Base-by-base conservation (phyloP, 2,888 invertebrate species). In the Trichacis sp. region DNA sequence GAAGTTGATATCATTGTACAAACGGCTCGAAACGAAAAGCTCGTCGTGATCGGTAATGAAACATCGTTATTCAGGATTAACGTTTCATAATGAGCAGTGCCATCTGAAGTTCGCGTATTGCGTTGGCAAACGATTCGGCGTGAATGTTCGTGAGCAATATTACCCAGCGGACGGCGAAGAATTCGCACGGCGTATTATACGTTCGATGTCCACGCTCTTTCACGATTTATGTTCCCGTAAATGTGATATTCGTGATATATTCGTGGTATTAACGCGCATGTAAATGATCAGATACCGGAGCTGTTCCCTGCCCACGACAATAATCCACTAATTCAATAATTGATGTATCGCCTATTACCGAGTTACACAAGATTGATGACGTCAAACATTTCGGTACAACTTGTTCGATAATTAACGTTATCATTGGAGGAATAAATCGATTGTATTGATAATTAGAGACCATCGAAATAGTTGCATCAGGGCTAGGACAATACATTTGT, bases 271-370 rank as follows among this genome's bases (percentile, higher is more conserved):
- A 68, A 55, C 64, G 53, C 54, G 38, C n/a, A 45, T 50, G 60
- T 62, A 63, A 63, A 68, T 68, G 57, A 64, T 47, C 60, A 54
- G 50, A 36, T 50, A 57, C 57, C 57, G 49, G 63, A 64, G 52
- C 47, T 56, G 53, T 56, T 56, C 42, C 11, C 50, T 45, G 63
- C 65, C 58, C 61, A 33, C 29, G 50, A 67, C 73, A 71, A 77
- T 79, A 81, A 81, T 79, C 79, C 75, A 69, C 71, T 80, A 77
- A 78, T 80, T 79, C 77, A 76, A 72, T 81, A 79, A 81, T 81
- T 80, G 79, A 83, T 82, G 80, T 77, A 80, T 82, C 73, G 71
- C 74, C 74, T 74, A 76, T 77, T 75, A 75, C 61, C 61, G 61
- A 69, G 66, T 61, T 58, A 67, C 57, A 69, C 73, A 73, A 76